A percentile compares a stretch with the other conserved stretches of the same genome.
phyloP scores from a whole-genome alignment of 2,113 vertebrate genomes.

The Micronycteris hirsuta region DNA sequence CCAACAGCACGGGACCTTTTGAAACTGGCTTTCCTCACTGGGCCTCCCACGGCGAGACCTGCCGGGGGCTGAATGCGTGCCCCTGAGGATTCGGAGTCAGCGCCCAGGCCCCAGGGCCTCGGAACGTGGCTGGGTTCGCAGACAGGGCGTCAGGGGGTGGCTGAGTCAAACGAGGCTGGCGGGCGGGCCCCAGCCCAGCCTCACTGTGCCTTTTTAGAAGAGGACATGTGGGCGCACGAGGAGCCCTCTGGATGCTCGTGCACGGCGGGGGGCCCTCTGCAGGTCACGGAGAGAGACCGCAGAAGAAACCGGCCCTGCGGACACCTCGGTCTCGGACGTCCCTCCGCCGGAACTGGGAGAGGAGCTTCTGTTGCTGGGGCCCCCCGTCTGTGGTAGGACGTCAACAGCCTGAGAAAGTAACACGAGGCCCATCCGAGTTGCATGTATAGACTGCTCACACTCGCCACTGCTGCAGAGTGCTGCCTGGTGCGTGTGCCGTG shows the following conservation, averaged over 20 bases:
- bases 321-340: not conserved
- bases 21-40: fast-evolving
- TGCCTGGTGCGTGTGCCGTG: fast-evolving
- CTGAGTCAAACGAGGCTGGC: fast-evolving
- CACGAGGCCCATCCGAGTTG: fast-evolving
- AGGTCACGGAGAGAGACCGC: no score
- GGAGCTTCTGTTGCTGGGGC: fast-evolving
- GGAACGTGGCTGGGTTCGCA: not conserved
- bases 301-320: not conserved
- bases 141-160: not conserved
- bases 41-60: not conserved
- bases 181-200: not conserved
- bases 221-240: not conserved
- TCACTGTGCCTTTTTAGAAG: not conserved
- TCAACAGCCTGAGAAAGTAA: fast-evolving
- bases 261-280: fast-evolving
- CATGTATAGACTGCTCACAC: fast-evolving
- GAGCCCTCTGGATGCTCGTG: fast-evolving
- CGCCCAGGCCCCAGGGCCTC: no score
- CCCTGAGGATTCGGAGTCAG: not conserved
- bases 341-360: not conserved
- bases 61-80: fast-evolving
- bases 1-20: fast-evolving
- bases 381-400: fast-evolving
- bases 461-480: fast-evolving